These are phyloP conservation scores for Chelon auratus DNA, from an alignment of 2,797 vertebrate genomes.

Conservation along the genomic window DNA sequence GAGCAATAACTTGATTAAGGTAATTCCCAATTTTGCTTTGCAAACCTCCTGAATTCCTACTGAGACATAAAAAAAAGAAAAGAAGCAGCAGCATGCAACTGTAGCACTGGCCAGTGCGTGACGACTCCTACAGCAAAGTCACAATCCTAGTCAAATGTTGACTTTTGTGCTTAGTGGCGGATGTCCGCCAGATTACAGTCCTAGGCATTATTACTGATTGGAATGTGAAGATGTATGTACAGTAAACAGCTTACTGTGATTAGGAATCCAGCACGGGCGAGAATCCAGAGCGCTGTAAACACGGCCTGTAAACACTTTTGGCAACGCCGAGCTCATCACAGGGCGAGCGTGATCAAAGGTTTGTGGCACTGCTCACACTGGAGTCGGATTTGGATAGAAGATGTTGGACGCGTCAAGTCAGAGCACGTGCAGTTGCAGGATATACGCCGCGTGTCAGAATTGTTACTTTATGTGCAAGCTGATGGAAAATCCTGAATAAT, in stretches of 20 bases:
- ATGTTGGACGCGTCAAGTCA: conserved; percentile 20
- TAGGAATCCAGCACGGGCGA: conserved; percentile 29
- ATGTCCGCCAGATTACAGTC: conserved; percentile 13
- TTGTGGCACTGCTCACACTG: conserved; percentile 40
- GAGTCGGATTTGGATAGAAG: conserved; percentile 44
- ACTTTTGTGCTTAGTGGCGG: conserved; percentile 27
- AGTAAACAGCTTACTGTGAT: conserved; percentile 48
- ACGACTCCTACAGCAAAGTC: conserved; percentile 13
- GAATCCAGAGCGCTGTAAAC: conserved; percentile 40
- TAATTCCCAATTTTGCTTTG: conserved; percentile 3
- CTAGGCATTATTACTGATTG: conserved; percentile 27
- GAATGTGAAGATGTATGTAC: conserved; percentile 36
- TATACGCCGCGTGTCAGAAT: conserved; percentile 1
- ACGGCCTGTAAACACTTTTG: conserved; percentile 59
- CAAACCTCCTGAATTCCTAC: conserved; percentile 8
- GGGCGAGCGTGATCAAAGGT: conserved; percentile 51
- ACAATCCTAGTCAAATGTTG: conserved; percentile 34
- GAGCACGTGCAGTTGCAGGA: not conserved
- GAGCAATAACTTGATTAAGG: not conserved
- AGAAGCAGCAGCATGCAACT: conserved; percentile 13
- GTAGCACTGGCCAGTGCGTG: conserved; percentile 3
- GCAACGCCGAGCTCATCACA: conserved; percentile 38
- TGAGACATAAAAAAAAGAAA: conserved; percentile 8
- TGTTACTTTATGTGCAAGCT: not conserved
- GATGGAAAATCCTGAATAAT: conserved; percentile 20